Conservation (phyloP, 2,797 vertebrate genomes). For the Gambusia yucatana region DNA sequence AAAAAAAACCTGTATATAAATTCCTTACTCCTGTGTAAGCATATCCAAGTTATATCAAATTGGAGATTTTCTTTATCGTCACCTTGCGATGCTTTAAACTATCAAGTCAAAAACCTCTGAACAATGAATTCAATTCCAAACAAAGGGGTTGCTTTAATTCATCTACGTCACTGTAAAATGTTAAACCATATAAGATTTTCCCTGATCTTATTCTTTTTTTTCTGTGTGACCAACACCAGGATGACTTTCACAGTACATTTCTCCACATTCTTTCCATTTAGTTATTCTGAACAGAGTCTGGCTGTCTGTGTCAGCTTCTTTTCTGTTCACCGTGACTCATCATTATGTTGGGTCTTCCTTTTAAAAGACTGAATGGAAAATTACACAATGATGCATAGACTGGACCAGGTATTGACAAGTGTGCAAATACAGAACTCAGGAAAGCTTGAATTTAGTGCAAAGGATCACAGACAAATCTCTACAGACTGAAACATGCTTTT, state of each 20-base stretch:
- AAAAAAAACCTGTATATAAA: background rate
- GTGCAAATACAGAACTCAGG: background rate
- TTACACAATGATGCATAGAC: background rate
- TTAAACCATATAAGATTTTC: background rate
- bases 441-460: background rate
- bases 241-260: constrained; percentile 9
- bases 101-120: background rate
- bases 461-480: background rate
- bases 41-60: background rate
- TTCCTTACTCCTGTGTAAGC: background rate
- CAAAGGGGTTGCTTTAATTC: background rate
- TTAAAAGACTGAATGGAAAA: constrained; percentile 8
- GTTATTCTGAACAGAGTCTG: constrained; percentile 19
- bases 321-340: constrained; percentile 47
- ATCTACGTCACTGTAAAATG: background rate
- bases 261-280: background rate
- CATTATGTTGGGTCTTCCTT: constrained; percentile 24
- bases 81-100: background rate
- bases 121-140: background rate
- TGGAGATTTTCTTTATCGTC: background rate
- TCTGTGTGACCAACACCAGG: background rate
- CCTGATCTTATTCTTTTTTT: background rate
- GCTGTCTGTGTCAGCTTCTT: constrained; percentile 15
- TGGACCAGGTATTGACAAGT: background rate
- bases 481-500: no score